These are phyloP conservation scores for Heterodera schachtii DNA, from an alignment of 1,140 invertebrate genomes.

Conservation along the genomic window DNA sequence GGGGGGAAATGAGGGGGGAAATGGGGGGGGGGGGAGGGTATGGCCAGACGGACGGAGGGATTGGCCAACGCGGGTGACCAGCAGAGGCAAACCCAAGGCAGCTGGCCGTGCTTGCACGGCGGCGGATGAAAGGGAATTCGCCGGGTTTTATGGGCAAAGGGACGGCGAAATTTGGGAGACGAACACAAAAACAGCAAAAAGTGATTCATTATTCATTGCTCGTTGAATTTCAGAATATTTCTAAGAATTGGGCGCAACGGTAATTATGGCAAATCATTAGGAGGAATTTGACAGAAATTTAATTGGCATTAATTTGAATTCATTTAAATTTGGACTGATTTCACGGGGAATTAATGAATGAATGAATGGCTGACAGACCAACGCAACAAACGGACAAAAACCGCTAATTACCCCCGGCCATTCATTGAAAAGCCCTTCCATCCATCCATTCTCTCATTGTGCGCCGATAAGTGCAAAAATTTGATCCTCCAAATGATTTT, in stretches of 20 bases:
- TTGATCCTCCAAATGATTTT: neutral
- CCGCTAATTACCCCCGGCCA: neutral
- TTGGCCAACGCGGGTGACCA: neutral
- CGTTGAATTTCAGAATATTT: neutral
- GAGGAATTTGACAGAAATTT: no score
- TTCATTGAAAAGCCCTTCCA: neutral
- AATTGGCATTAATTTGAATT: neutral
- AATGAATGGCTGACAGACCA: neutral
- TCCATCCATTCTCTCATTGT: neutral
- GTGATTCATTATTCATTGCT: no score
- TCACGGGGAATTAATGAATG: neutral
- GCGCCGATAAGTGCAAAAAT: neutral
- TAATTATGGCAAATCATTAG: no score
- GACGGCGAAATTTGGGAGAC: neutral
- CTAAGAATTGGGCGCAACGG: no score
- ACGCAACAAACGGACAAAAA: conserved; percentile 9
- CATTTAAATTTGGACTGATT: neutral
- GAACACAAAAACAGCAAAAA: neutral
- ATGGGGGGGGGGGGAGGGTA: neutral
- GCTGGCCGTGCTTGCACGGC: neutral
- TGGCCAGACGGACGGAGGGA: conserved; percentile 15
- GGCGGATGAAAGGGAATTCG: conserved; percentile 7
- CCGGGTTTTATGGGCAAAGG: neutral
- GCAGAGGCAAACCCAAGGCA: neutral
- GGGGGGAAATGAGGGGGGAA: neutral